Conservation (phyloP, 2,888 invertebrate genomes). For the Drosophila prolongata region DNA sequence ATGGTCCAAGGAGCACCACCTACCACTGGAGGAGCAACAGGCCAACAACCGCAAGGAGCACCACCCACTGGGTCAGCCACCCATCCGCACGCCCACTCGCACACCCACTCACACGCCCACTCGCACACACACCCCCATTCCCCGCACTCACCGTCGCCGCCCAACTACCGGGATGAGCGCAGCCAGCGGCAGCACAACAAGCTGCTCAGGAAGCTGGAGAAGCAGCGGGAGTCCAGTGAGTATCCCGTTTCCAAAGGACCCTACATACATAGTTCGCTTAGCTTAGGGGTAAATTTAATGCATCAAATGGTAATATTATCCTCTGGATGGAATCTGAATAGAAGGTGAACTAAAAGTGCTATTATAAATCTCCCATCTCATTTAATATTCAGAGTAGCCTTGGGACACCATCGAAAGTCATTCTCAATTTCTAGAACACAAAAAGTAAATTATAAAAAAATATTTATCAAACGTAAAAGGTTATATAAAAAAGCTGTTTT, state of each 20-base stretch:
- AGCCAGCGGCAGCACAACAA: slow-evolving; percentile 91
- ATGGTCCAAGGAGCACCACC: slow-evolving; percentile 7
- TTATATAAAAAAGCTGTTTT: too few species aligned
- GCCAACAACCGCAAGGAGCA: slow-evolving; percentile 59
- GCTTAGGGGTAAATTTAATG: background rate
- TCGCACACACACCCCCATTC: slow-evolving; percentile 85
- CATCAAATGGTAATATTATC: too few species aligned
- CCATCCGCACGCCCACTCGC: slow-evolving; percentile 1
- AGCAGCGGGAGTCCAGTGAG: slow-evolving; percentile 87
- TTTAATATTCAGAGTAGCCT: too few species aligned
- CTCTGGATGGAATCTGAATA: too few species aligned
- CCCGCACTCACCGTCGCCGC: slow-evolving; percentile 89
- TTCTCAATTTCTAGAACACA: too few species aligned
- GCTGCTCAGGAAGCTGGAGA: slow-evolving; percentile 90
- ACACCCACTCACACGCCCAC: slow-evolving; percentile 31
- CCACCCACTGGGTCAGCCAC: slow-evolving; percentile 64
- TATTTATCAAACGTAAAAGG: too few species aligned
- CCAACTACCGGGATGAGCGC: slow-evolving; percentile 91
- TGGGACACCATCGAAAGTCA: too few species aligned
- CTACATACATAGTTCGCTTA: slow-evolving; percentile 15
- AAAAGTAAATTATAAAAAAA: too few species aligned
- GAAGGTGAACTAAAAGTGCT: too few species aligned
- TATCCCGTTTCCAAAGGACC: background rate
- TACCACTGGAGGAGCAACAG: slow-evolving; percentile 58
- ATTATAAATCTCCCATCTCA: too few species aligned